phyloP scores from a whole-genome alignment of 2,797 vertebrate species.

The Phrynocephalus forsythii region DNA sequence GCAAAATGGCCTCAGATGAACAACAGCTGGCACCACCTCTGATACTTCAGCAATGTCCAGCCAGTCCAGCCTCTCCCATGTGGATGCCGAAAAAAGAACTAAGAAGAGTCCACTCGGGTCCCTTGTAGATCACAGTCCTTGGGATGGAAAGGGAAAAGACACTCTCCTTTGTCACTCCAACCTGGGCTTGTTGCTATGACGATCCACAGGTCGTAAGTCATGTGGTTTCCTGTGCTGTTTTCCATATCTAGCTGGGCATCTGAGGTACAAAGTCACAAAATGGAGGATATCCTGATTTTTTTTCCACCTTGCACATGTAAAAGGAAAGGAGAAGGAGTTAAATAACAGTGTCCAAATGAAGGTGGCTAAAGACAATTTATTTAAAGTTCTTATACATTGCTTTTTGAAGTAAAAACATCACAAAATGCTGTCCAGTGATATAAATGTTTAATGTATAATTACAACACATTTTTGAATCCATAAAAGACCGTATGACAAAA shows the following conservation, averaged over 20 bases:
- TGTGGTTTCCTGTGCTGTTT: background rate
- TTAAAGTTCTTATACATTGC: too few species aligned
- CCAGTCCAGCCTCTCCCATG: background rate
- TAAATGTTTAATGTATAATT: too few species aligned
- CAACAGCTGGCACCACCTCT: background rate
- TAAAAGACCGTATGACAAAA: too few species aligned
- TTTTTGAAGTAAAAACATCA: too few species aligned
- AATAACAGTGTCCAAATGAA: background rate
- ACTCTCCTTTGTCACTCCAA: background rate
- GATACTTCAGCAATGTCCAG: slow-evolving; percentile 8
- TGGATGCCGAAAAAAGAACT: background rate
- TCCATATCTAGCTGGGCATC: background rate
- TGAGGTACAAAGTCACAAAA: background rate
- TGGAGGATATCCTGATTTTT: background rate
- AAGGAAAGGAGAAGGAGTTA: background rate
- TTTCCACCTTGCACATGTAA: background rate
- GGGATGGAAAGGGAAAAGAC: background rate
- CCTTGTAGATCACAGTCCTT: background rate
- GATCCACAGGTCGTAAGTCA: background rate
- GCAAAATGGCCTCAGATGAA: background rate
- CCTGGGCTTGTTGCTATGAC: background rate
- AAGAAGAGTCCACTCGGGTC: accelerated
- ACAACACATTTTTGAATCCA: too few species aligned
- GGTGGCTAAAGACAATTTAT: too few species aligned
- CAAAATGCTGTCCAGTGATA: too few species aligned